Evolutionary conservation across 2,888 invertebrate species (phyloP).

Genomic region (Orchestes rusci): DNA sequence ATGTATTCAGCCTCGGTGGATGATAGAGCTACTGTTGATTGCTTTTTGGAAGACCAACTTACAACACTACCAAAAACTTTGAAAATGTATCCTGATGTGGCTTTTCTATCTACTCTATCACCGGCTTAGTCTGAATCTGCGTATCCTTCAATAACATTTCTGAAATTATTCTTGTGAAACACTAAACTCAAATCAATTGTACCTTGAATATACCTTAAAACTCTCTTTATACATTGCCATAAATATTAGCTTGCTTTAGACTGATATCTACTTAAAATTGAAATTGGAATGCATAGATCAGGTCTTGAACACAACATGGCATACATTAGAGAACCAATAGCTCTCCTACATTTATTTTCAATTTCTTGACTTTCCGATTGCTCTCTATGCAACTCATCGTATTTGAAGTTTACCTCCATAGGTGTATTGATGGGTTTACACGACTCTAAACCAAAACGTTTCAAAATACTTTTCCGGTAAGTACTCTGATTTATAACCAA

Average conservation of each 20-base stretch:
- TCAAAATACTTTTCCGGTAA: slow-evolving; percentile 12
- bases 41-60: slow-evolving; percentile 33
- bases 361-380: slow-evolving; percentile 1
- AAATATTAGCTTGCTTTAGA: slow-evolving; percentile 13
- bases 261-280: slow-evolving; percentile 3
- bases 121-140: slow-evolving; percentile 10
- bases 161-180: background rate
- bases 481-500: slow-evolving; percentile 11
- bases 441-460: slow-evolving; percentile 3
- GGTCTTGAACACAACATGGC: slow-evolving; percentile 1
- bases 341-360: slow-evolving; percentile 5
- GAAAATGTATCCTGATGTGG: slow-evolving; percentile 27
- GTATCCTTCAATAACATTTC: slow-evolving; percentile 1
- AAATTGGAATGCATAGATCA: slow-evolving; percentile 1
- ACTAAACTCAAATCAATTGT: slow-evolving; percentile 6
- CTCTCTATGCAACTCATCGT: slow-evolving; percentile 1
- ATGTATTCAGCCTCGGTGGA: slow-evolving; percentile 22
- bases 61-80: slow-evolving; percentile 25
- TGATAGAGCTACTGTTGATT: slow-evolving; percentile 31
- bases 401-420: slow-evolving; percentile 7
- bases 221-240: slow-evolving; percentile 23
- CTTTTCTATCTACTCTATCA: slow-evolving; percentile 4
- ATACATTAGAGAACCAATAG: slow-evolving; percentile 2
- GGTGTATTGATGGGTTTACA: slow-evolving; percentile 7
- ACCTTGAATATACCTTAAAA: slow-evolving; percentile 16